Conservation (phyloP, 1,140 invertebrate species). For the Drosophila pectinifera region DNA sequence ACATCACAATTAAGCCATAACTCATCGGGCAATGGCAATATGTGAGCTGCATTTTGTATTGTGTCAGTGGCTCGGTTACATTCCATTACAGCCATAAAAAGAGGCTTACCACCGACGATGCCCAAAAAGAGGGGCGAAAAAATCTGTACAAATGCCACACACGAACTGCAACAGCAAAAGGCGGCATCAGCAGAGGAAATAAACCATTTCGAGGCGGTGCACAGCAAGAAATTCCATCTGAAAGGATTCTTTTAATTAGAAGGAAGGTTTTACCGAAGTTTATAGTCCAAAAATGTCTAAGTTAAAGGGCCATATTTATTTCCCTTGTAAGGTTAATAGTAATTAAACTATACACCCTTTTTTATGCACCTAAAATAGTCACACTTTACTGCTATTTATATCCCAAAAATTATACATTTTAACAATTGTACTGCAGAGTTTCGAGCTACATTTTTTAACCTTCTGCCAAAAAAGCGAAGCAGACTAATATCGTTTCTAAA, state of each 20-base stretch:
- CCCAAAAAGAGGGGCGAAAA: constrained; percentile 40
- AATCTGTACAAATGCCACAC: constrained; percentile 49
- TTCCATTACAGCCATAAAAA: constrained; percentile 69
- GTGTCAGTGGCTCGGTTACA: constrained; percentile 65
- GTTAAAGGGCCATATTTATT: no score
- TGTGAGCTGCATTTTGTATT: constrained; percentile 58
- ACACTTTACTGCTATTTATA: not conserved
- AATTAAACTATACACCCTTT: not conserved
- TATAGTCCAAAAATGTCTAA: no score
- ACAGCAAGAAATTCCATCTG: not conserved
- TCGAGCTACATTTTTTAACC: not conserved
- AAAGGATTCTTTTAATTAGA: no score
- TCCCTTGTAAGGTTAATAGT: not conserved
- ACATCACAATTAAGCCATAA: constrained; percentile 77
- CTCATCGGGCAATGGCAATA: constrained; percentile 49
- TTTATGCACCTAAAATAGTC: not conserved
- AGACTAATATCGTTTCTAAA: not conserved
- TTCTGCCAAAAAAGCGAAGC: not conserved
- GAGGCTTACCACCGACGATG: constrained; percentile 40
- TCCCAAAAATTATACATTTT: no score
- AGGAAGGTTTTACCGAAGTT: no score
- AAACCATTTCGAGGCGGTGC: constrained; percentile 19
- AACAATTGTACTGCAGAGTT: not conserved
- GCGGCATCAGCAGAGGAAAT: constrained; percentile 26
- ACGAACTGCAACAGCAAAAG: constrained; percentile 39